These are phyloP conservation scores for Halyomorpha halys DNA, from an alignment of 1,140 invertebrate species.

Conservation along the genomic window DNA sequence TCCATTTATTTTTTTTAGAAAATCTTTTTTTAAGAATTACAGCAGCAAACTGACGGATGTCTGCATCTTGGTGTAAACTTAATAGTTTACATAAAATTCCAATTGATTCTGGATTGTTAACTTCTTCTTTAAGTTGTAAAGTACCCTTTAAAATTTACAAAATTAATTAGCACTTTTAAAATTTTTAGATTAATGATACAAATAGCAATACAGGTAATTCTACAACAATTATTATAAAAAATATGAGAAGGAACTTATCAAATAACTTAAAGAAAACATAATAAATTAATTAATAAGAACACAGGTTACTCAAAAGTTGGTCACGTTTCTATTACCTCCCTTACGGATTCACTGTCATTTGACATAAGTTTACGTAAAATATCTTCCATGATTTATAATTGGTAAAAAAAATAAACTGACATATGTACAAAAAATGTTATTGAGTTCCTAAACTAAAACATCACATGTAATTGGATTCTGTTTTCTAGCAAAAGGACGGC, in stretches of 20 bases:
- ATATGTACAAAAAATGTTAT: constrained; percentile 1
- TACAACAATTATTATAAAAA: not conserved
- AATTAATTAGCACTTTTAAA: not conserved
- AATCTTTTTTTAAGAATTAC: constrained; percentile 51
- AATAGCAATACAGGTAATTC: not conserved
- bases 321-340: constrained; percentile 10
- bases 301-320: not conserved
- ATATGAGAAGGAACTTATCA: not conserved
- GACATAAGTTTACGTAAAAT: constrained; percentile 22
- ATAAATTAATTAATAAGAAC: not conserved
- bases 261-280: not conserved
- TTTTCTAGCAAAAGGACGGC: not conserved
- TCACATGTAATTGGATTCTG: not conserved
- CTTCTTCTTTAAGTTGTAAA: constrained; percentile 47
- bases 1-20: constrained; percentile 48
- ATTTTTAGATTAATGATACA: not conserved
- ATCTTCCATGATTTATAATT: constrained; percentile 19
- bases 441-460: not conserved
- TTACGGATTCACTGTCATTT: constrained; percentile 6
- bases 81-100: constrained; percentile 47
- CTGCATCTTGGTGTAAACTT: constrained; percentile 41
- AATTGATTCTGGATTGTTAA: constrained; percentile 50
- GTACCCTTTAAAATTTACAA: constrained; percentile 45
- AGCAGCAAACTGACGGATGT: constrained; percentile 58
- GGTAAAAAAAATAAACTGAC: constrained; percentile 3